phyloP scores from a whole-genome alignment of 2,888 invertebrate genomes.

The Drosophila prolongata region DNA sequence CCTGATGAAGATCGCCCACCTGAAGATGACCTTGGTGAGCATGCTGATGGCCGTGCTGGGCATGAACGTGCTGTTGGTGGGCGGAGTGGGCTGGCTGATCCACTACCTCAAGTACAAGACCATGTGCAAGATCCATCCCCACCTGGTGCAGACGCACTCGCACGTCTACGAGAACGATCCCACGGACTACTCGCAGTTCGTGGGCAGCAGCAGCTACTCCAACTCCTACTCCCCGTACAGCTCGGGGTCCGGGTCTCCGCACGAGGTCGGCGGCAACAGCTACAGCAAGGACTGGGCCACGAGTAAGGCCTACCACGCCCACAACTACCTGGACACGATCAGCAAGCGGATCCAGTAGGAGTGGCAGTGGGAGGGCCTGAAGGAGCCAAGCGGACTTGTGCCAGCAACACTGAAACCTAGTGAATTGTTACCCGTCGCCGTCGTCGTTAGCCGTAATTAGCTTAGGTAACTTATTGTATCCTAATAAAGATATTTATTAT shows the following conservation, averaged over 20 bases:
- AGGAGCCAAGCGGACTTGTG: slow-evolving; percentile 42
- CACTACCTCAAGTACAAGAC: slow-evolving; percentile 83
- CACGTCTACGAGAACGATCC: slow-evolving; percentile 83
- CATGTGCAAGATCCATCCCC: slow-evolving; percentile 83
- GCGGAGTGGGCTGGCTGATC: slow-evolving; percentile 82
- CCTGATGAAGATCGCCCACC: slow-evolving; percentile 82
- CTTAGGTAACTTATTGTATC: slow-evolving; percentile 44
- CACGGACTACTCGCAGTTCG: slow-evolving; percentile 81
- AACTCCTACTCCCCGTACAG: slow-evolving; percentile 69
- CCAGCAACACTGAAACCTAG: slow-evolving; percentile 55
- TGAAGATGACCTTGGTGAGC: slow-evolving; percentile 81
- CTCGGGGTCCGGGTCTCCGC: slow-evolving; percentile 49
- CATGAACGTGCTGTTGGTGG: slow-evolving; percentile 80
- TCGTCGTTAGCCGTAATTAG: slow-evolving; percentile 36
- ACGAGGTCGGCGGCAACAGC: slow-evolving; percentile 72
- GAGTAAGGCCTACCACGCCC: slow-evolving; percentile 81
- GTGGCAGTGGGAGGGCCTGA: neutral
- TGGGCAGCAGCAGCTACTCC: slow-evolving; percentile 81
- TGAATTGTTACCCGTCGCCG: slow-evolving; percentile 35
- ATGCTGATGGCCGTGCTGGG: slow-evolving; percentile 80
- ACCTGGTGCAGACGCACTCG: slow-evolving; percentile 82
- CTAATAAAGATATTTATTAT: slow-evolving; percentile 44
- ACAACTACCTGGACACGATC: slow-evolving; percentile 81
- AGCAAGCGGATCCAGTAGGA: slow-evolving; percentile 72
- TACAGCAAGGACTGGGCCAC: slow-evolving; percentile 82